A percentile compares a stretch with the other conserved stretches of the same genome.
Conservation (phyloP, 1,140 invertebrate genomes). For the Philopotamus ludificatus region DNA sequence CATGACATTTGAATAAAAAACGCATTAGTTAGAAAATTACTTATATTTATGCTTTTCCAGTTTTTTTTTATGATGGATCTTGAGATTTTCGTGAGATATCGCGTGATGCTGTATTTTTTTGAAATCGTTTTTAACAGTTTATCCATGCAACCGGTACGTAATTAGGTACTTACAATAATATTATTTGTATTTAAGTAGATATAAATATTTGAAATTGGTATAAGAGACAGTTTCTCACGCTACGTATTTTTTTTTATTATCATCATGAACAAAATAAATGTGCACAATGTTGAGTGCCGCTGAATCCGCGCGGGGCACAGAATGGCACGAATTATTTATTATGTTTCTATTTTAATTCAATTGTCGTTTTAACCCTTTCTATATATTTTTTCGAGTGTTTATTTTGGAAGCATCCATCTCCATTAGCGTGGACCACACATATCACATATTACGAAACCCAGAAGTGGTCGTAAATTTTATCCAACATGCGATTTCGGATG, state of each 20-base stretch:
- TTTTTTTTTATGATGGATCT: neutral
- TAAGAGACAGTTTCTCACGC: too few relatives aligned
- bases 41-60: neutral
- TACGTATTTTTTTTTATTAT: too few relatives aligned
- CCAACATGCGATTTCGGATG: constrained; percentile 25
- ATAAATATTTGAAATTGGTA: neutral
- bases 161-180: neutral
- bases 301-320: too few relatives aligned
- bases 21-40: neutral
- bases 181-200: neutral
- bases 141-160: neutral
- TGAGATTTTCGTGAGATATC: neutral
- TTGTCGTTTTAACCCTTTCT: neutral
- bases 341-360: too few relatives aligned
- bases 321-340: too few relatives aligned
- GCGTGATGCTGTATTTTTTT: neutral
- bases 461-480: constrained; percentile 18
- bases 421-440: constrained; percentile 30
- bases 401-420: too few relatives aligned
- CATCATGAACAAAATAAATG: too few relatives aligned
- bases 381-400: neutral
- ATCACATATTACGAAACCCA: constrained; percentile 13
- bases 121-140: neutral
- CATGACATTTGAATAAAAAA: neutral
- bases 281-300: too few relatives aligned